A percentile compares a stretch with the other conserved stretches of the same genome.
These are phyloP conservation scores for Gortyna flavago DNA, from an alignment of 2,888 invertebrate species.

Conservation along the genomic window DNA sequence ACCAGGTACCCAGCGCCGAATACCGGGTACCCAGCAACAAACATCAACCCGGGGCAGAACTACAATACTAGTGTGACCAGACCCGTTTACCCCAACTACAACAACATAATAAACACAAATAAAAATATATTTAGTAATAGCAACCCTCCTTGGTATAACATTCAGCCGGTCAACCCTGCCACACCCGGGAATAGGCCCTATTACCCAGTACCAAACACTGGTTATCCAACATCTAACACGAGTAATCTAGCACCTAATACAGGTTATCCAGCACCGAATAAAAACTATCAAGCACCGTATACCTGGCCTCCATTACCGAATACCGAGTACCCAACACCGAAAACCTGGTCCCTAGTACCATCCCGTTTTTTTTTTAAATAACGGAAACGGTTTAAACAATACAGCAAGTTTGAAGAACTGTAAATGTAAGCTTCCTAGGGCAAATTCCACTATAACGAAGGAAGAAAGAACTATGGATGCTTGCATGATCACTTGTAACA, in stretches of 20 bases:
- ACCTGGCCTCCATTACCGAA: not conserved
- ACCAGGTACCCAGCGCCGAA: not conserved
- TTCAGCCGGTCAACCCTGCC: not conserved
- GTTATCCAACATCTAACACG: not conserved
- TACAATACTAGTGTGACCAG: not conserved
- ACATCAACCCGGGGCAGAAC: not conserved
- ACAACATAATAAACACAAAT: not conserved
- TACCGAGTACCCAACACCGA: not conserved
- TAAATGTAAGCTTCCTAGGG: slow-evolving; percentile 9
- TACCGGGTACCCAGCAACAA: not conserved
- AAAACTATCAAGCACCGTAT: no score
- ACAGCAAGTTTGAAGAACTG: slow-evolving; percentile 15
- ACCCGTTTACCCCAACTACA: not conserved
- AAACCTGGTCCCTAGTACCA: not conserved
- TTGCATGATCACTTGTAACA: not conserved
- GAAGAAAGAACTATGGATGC: slow-evolving; percentile 7
- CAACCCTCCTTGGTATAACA: not conserved
- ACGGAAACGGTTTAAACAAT: not conserved
- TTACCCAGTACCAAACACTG: not conserved
- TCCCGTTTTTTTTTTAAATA: not conserved
- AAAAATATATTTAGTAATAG: not conserved
- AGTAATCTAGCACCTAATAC: not conserved
- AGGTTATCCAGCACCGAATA: not conserved
- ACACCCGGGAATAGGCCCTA: not conserved
- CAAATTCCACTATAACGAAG: slow-evolving; percentile 13